Evolutionary conservation across 2,888 invertebrate species (phyloP).

Genomic region (Leucozona laternaria): DNA sequence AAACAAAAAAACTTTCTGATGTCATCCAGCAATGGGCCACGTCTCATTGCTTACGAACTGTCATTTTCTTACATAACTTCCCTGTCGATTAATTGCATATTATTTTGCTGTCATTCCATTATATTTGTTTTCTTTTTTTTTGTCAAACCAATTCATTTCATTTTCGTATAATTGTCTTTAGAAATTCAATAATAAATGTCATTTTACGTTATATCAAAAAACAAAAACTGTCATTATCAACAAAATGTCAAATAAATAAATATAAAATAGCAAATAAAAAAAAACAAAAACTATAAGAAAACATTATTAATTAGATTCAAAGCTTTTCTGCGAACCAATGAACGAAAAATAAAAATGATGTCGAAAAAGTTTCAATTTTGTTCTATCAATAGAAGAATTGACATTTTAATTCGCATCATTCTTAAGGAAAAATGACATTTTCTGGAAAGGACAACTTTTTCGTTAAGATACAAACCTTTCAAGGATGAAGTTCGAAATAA

Average conservation of each 20-base stretch:
- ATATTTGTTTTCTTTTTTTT: conserved; percentile 39
- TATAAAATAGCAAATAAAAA: conserved; percentile 13
- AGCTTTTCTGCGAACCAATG: not conserved
- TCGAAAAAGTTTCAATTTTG: conserved; percentile 33
- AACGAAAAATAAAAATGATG: not conserved
- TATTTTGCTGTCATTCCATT: conserved; percentile 59
- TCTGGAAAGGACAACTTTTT: conserved; percentile 5
- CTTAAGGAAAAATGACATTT: not conserved
- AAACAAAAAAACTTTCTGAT: not conserved
- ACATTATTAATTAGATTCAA: conserved; percentile 39
- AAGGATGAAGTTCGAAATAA: conserved; percentile 19
- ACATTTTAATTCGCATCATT: conserved; percentile 56
- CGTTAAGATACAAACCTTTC: not conserved
- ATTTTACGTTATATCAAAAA: conserved; percentile 41
- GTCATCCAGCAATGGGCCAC: conserved; percentile 1
- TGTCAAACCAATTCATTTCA: conserved; percentile 19
- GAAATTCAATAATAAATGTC: conserved; percentile 60
- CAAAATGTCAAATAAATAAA: conserved; percentile 9
- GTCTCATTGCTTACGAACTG: conserved; percentile 29
- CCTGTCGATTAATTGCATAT: conserved; percentile 63
- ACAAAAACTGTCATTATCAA: conserved; percentile 12
- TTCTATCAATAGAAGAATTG: conserved; percentile 30
- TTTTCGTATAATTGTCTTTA: conserved; percentile 2
- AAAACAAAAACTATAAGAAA: conserved; percentile 34
- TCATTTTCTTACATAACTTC: conserved; percentile 43